Percentiles rank a stretch among this genome's conserved stretches.
These are phyloP conservation scores for Pangasius krempfi DNA, from an alignment of 2,797 vertebrate species.

Conservation along the genomic window DNA sequence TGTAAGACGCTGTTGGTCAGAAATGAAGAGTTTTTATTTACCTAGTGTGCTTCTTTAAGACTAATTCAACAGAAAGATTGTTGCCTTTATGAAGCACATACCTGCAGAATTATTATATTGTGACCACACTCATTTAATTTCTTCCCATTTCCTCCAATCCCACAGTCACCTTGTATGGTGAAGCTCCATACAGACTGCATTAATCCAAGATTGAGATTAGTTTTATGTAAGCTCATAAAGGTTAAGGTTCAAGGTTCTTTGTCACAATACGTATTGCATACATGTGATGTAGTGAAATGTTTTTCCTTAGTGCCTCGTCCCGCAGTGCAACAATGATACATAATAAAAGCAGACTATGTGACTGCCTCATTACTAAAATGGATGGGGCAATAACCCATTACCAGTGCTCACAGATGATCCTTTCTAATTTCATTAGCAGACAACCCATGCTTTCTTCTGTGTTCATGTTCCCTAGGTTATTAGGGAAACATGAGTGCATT, in stretches of 20 bases:
- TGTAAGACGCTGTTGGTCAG: neutral
- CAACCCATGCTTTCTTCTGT: conserved; percentile 49
- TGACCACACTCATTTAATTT: neutral
- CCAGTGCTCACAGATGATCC: conserved; percentile 58
- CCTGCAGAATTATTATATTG: neutral
- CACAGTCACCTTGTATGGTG: neutral
- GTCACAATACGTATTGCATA: too few relatives aligned
- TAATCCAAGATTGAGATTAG: conserved; percentile 9
- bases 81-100: neutral
- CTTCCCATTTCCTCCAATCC: neutral
- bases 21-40: conserved; percentile 12
- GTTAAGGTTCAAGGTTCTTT: too few relatives aligned
- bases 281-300: too few relatives aligned
- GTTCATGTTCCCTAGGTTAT: conserved; percentile 42
- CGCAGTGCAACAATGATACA: too few relatives aligned
- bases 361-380: neutral
- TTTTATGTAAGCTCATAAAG: neutral
- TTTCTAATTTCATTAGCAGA: conserved; percentile 74
- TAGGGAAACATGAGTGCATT: conserved; percentile 49
- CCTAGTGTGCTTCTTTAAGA: neutral
- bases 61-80: neutral
- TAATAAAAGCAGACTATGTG: too few relatives aligned
- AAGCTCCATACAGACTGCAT: neutral
- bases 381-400: neutral
- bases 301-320: too few relatives aligned